Base-by-base conservation (phyloP, 2,888 invertebrate species). In the Andrena minutula region DNA sequence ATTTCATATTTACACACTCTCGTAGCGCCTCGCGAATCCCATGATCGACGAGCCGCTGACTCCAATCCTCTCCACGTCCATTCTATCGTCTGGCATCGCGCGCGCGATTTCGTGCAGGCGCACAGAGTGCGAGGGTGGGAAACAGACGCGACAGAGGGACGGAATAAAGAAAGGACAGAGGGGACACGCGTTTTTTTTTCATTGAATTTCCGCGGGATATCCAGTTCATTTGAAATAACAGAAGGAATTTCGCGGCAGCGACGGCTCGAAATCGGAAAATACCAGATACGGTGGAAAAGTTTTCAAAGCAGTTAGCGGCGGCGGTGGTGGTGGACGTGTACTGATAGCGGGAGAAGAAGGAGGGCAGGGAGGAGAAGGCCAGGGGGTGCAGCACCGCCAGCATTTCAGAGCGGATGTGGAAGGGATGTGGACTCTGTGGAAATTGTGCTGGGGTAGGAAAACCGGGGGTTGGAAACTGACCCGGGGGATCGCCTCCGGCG, bases 381-480 rank as follows among this genome's bases (percentile, higher is more conserved):
- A 41, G 69, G 77, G 82, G 83, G 58, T 16, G 74, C 66, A 71
- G 35, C 69, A 71, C 71, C 74, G 85, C 77, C 75, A 79, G 86
- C 82, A 80, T 88, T 88, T 87, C 85, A 87, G 85, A 88, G 85
- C 82, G 86, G 83, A 82, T 72, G 80, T 82, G 81, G 81, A 74
- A 81, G 82, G 83, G 83, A 83, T 87, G 83, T 82, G 86, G 85
- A 82, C 84, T 86, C 82, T 81, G 89, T 84, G 88, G 84, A 85
- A 87, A 86, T 84, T 88, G 87, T 87, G 86, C 86, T 87, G 87
- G 87, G 87, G 86, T 82, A 86, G 87, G 86, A 82, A 84, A 87
- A 83, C 80, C 82, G 86, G 89, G 88, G 91, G 89, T 89, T 89
- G 88, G 82, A 90, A 90, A 90, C 89, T 85, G 82, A 89, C 91